These are phyloP conservation scores for Macrosoma leucophasiata DNA, from an alignment of 2,888 invertebrate genomes.

Conservation along the genomic window DNA sequence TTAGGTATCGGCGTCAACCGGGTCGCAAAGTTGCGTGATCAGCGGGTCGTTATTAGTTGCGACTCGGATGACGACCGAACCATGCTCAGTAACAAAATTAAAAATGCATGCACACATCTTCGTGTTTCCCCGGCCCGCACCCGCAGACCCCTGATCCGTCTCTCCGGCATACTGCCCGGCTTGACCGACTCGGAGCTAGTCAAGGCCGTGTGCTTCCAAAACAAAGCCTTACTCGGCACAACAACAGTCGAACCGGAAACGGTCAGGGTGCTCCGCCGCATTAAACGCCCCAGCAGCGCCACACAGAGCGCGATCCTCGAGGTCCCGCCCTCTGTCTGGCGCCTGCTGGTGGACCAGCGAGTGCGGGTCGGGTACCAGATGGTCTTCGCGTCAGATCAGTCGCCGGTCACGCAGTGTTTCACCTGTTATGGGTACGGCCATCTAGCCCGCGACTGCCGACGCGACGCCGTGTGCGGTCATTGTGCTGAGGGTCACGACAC, in stretches of 20 bases:
- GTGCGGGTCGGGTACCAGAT: slow-evolving; percentile 17
- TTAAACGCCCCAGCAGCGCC: neutral
- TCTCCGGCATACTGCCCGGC: neutral
- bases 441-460: slow-evolving; percentile 10
- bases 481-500: slow-evolving; percentile 10
- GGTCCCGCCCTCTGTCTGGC: slow-evolving; percentile 4
- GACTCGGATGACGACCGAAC: neutral
- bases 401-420: slow-evolving; percentile 19
- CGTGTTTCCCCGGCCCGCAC: neutral
- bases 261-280: neutral
- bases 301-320: slow-evolving; percentile 12
- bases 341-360: neutral
- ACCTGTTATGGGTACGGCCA: slow-evolving; percentile 22
- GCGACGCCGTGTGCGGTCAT: slow-evolving; percentile 9
- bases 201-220: neutral
- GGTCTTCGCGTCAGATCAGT: slow-evolving; percentile 7
- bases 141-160: neutral
- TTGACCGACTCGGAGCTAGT: neutral
- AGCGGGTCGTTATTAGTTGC: slow-evolving; percentile 2
- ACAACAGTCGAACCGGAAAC: neutral
- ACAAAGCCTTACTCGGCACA: neutral
- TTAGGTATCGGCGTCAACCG: slow-evolving; percentile 1
- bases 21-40: neutral
- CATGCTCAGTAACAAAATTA: no score
- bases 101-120: neutral